Conservation (phyloP, 2,113 vertebrate genomes). For the Odontesthes bonariensis region DNA sequence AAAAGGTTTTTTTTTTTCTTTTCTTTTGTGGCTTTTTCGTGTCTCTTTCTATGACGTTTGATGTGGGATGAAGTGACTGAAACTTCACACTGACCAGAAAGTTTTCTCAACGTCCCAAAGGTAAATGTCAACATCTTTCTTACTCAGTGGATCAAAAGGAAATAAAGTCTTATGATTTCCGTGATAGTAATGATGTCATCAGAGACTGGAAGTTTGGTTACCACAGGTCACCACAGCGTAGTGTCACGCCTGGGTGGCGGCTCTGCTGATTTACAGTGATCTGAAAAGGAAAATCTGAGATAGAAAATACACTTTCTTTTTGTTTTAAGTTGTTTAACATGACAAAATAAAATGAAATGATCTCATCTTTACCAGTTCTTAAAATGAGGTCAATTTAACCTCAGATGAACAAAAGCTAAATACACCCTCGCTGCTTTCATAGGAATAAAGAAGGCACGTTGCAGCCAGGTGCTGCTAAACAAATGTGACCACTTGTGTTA, state of each 20-base stretch:
- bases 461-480: no score
- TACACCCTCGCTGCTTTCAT: no score
- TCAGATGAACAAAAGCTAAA: no score
- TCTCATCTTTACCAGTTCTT: no score
- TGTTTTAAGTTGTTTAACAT: no score
- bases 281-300: neutral
- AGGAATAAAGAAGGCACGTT: no score
- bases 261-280: neutral
- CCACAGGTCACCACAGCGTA: constrained; percentile 36
- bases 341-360: no score
- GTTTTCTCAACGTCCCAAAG: neutral
- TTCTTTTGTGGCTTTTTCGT: neutral
- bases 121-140: constrained; percentile 21
- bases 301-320: no score
- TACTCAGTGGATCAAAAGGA: constrained; percentile 11
- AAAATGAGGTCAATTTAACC: no score
- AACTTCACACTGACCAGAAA: constrained; percentile 20
- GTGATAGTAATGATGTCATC: constrained; percentile 53
- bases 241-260: neutral
- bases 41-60: neutral
- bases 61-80: neutral
- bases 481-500: no score
- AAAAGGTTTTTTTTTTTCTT: no score
- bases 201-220: constrained; percentile 49
- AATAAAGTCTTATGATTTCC: constrained; percentile 42